These are phyloP conservation scores for Mus caroli DNA, from an alignment of 2,797 vertebrate species.

Conservation along the genomic window DNA sequence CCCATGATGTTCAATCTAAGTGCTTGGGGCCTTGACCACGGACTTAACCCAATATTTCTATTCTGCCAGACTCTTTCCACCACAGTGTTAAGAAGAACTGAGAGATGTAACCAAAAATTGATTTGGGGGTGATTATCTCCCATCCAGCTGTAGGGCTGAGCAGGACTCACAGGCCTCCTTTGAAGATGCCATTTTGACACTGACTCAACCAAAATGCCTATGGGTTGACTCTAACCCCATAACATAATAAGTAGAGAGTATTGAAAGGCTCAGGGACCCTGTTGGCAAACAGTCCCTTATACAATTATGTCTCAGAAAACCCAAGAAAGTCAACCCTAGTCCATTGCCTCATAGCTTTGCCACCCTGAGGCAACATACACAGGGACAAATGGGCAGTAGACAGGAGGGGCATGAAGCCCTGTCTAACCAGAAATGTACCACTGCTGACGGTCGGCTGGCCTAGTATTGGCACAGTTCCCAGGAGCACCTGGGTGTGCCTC, in stretches of 20 bases:
- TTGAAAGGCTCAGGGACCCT: too few relatives aligned
- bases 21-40: not conserved
- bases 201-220: not conserved
- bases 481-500: not conserved
- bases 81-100: not conserved
- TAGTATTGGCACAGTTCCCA: constrained; percentile 44
- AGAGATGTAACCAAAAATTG: not conserved
- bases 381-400: not conserved
- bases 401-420: not conserved
- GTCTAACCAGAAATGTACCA: not conserved
- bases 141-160: not conserved
- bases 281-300: too few relatives aligned
- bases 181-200: not conserved
- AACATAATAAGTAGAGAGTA: not conserved
- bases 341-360: accelerated
- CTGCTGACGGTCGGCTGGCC: constrained; percentile 29
- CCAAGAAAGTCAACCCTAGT: not conserved
- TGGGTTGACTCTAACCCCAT: accelerated
- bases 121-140: not conserved
- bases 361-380: too few relatives aligned
- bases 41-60: not conserved
- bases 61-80: too few relatives aligned
- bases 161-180: not conserved
- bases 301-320: not conserved
- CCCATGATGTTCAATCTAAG: not conserved